These are phyloP conservation scores for Dascillus cervinus DNA, from an alignment of 2,888 invertebrate genomes.

Conservation along the genomic window DNA sequence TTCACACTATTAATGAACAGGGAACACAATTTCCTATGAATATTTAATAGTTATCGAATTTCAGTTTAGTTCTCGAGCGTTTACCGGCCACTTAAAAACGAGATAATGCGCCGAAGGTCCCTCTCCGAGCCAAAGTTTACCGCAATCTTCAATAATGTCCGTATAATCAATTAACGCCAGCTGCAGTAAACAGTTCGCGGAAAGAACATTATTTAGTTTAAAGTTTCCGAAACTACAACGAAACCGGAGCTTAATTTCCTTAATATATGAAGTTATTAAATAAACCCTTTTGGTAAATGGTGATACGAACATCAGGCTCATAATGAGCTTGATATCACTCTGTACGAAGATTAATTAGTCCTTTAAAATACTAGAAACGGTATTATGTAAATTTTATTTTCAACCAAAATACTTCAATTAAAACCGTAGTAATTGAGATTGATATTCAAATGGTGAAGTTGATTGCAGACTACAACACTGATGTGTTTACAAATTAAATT, in stretches of 20 bases:
- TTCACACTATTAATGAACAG: constrained; percentile 30
- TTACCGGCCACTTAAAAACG: constrained; percentile 22
- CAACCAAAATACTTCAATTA: constrained; percentile 19
- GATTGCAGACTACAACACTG: constrained; percentile 17
- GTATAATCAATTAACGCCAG: constrained; percentile 25
- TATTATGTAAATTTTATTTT: too few species aligned
- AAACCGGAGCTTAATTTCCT: too few species aligned
- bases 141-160: too few species aligned
- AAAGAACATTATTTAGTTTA: constrained; percentile 11
- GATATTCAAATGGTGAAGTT: constrained; percentile 17
- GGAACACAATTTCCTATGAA: constrained; percentile 27
- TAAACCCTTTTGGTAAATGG: too few species aligned
- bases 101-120: constrained; percentile 22
- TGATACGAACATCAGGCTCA: too few species aligned
- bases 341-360: too few species aligned
- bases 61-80: constrained; percentile 14
- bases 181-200: constrained; percentile 18
- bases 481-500: constrained; percentile 22
- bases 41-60: constrained; percentile 29
- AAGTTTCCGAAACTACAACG: too few species aligned
- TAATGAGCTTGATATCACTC: too few species aligned
- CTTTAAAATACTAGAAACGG: too few species aligned
- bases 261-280: too few species aligned
- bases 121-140: too few species aligned
- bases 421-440: constrained; percentile 20